These are phyloP conservation scores for Habrosyne pyritoides DNA, from an alignment of 2,888 invertebrate species.

Conservation along the genomic window DNA sequence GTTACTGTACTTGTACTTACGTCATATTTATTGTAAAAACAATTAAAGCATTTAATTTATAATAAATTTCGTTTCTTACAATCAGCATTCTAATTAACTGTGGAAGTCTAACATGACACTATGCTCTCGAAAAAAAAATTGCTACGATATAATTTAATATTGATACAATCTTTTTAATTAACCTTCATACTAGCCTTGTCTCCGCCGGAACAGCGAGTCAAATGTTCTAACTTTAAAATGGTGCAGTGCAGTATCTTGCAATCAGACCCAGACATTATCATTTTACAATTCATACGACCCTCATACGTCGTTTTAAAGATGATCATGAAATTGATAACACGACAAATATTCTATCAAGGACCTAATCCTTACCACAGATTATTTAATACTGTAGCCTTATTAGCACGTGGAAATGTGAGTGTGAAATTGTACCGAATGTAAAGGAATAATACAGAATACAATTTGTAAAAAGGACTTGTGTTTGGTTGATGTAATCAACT, in stretches of 20 bases:
- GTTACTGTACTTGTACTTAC: background rate
- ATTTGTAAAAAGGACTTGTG: no score
- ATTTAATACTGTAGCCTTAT: no score
- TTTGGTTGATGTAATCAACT: no score
- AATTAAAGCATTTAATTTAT: no score
- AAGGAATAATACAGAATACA: no score
- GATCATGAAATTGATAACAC: background rate
- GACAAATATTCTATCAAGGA: background rate
- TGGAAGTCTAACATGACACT: background rate
- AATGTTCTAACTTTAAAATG: slow-evolving; percentile 44
- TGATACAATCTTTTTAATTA: slow-evolving; percentile 49
- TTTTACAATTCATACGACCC: background rate
- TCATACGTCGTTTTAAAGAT: background rate
- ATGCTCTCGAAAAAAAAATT: background rate
- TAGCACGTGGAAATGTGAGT: no score
- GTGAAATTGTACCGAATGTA: no score
- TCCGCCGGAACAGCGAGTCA: slow-evolving; percentile 40
- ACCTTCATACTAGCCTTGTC: slow-evolving; percentile 64
- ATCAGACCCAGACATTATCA: background rate
- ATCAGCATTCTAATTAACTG: slow-evolving; percentile 19
- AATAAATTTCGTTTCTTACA: no score
- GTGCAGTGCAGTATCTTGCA: slow-evolving; percentile 21
- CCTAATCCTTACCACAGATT: no score
- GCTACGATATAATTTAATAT: background rate
- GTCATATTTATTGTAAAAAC: background rate